phyloP scores from a whole-genome alignment of 2,113 vertebrate species.

The Tapirus terrestris region DNA sequence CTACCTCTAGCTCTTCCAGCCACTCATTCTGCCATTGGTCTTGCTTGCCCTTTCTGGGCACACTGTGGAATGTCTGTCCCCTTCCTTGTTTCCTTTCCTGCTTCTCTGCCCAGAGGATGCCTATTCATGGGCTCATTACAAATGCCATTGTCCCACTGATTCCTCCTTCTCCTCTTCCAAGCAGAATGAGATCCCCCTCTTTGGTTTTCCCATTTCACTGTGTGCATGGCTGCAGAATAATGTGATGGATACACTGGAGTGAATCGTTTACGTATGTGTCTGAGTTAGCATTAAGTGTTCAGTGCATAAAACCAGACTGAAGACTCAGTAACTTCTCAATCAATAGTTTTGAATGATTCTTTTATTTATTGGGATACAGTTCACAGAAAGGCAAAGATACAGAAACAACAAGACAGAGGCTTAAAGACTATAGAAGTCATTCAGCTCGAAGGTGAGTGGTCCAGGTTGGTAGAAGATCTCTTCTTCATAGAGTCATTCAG shows the following conservation, averaged over 20 bases:
- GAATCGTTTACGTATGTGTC: accelerated
- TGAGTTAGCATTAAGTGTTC: background rate
- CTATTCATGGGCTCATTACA: background rate
- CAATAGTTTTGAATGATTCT: background rate
- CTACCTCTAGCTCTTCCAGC: background rate
- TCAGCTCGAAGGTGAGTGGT: background rate
- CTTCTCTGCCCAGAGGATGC: background rate
- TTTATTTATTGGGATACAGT: too few relatives aligned
- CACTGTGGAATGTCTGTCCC: too few relatives aligned
- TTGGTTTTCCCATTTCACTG: too few relatives aligned
- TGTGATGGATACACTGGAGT: background rate
- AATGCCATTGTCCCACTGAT: accelerated
- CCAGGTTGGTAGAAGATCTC: too few relatives aligned
- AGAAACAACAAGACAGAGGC: background rate
- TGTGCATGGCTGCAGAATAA: accelerated
- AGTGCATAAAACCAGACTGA: background rate
- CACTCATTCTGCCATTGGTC: background rate
- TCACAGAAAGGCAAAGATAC: background rate
- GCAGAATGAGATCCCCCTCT: background rate
- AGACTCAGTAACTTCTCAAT: background rate
- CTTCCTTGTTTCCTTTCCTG: accelerated
- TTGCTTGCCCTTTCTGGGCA: background rate
- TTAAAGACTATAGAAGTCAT: background rate
- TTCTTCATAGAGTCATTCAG: background rate
- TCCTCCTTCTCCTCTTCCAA: background rate